Base-by-base conservation (phyloP, 2,888 invertebrate genomes). In the Cataglyphis albicans region DNA sequence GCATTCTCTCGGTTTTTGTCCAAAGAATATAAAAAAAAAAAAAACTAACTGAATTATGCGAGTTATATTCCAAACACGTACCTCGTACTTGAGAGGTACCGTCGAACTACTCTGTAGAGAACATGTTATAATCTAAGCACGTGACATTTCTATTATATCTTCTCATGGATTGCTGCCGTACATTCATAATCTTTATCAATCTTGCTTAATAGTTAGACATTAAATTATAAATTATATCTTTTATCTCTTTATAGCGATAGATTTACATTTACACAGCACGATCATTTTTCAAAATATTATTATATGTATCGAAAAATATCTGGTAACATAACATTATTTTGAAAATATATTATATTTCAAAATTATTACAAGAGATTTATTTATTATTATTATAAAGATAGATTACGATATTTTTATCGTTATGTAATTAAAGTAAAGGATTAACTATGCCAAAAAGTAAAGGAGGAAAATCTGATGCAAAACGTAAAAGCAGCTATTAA, bases 401-500 rank as follows among this genome's bases (percentile, higher is more conserved):
- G 25, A 65, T 65, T 67, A 67, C 3, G 25, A 44, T 21, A 59
- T 35, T 80, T 21, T 21, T 18, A 32, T 41, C 6, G 3, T 78
- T 44, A 70, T 25, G 35, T 44, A 80, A 80, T 59, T 72, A 80
- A 78, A 59, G 25, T 12, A 29, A 18, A 15, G 21, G 7, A 72
- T 72, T 78, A 72, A 7, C 18, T 21, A 18, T 18, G 12, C 12
- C n/a, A 7, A 65, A 25, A 1, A 38, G 2, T 25, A 76, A 21
- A 18, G 12, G 7, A 41, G 29, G n/a, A 44, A 35, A 80, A 59
- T 44, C 44, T 44, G 25, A 7, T 25, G 44, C 25, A 57, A 55
- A 44, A 59, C 59, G 44, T 68, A 84, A 55, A 84, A 29, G 84
- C 75, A 41, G 61, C 84, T 83, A 85, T 90, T 89, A 89, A 89